A percentile compares a stretch with the other conserved stretches of the same genome.
Evolutionary conservation across 2,797 vertebrate species (phyloP).

Genomic region (Phataginus tricuspis): DNA sequence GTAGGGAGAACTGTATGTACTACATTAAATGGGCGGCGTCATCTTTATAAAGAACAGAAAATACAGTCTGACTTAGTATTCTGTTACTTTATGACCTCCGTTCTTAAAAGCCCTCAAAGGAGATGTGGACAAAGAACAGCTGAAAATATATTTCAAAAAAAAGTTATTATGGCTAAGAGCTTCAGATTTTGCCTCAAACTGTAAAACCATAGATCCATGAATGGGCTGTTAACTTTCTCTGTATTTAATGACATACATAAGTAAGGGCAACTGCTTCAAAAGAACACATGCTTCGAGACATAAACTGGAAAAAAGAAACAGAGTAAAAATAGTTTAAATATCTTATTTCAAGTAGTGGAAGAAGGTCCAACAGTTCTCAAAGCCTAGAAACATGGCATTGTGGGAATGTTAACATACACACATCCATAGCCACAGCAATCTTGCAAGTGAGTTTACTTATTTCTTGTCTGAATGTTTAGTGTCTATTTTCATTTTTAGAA

Average conservation of each 20-base stretch:
- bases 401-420: background rate
- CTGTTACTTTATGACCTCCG: background rate
- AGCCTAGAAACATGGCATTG: background rate
- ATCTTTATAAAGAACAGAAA: background rate
- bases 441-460: background rate
- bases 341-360: background rate
- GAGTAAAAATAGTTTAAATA: background rate
- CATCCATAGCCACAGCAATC: background rate
- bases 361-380: background rate
- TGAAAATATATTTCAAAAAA: background rate
- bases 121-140: background rate
- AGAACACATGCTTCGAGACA: background rate
- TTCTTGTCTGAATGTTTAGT: background rate
- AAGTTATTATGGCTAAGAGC: background rate
- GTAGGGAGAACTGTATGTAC: background rate
- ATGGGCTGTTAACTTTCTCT: background rate
- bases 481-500: background rate
- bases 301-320: background rate
- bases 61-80: background rate
- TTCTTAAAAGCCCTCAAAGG: conserved; percentile 8
- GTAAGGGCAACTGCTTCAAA: background rate
- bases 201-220: background rate
- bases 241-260: background rate
- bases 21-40: background rate
- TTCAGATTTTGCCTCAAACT: conserved; percentile 11